phyloP scores from a whole-genome alignment of 2,113 vertebrate species.

The Calonectris borealis region DNA sequence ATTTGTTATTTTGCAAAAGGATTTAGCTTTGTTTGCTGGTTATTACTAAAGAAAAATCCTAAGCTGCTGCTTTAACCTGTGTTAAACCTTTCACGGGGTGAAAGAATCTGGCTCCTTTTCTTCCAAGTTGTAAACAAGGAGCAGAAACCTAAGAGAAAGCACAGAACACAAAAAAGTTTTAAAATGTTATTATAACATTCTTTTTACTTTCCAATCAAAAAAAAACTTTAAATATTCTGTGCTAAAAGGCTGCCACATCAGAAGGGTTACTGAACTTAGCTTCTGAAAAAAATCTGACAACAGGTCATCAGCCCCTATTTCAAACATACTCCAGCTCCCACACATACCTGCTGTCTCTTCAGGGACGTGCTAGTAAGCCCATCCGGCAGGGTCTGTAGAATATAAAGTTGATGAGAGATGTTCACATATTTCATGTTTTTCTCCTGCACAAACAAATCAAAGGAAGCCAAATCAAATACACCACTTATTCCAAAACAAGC shows the following conservation, averaged over 20 bases:
- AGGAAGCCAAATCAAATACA: conserved; percentile 16
- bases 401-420: background rate
- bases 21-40: conserved; percentile 45
- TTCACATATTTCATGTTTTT: background rate
- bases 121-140: conserved; percentile 18
- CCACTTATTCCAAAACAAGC: background rate
- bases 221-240: background rate
- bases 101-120: conserved; percentile 20
- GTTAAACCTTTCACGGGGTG: conserved; percentile 3
- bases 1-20: conserved; percentile 51
- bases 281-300: background rate
- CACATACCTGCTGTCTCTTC: conserved; percentile 1
- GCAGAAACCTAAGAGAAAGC: background rate
- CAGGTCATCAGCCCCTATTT: background rate
- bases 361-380: background rate
- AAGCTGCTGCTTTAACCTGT: conserved; percentile 44
- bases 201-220: background rate
- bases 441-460: background rate
- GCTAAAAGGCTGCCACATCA: background rate
- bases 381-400: background rate
- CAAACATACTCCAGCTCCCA: background rate
- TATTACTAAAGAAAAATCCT: conserved; percentile 41
- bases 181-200: background rate
- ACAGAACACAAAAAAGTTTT: background rate
- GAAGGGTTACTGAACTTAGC: background rate